Evolutionary conservation across 2,113 vertebrate genomes (phyloP), one percentile per base, ranked within the genome.

Genomic region (Bolborhynchus lineola): DNA sequence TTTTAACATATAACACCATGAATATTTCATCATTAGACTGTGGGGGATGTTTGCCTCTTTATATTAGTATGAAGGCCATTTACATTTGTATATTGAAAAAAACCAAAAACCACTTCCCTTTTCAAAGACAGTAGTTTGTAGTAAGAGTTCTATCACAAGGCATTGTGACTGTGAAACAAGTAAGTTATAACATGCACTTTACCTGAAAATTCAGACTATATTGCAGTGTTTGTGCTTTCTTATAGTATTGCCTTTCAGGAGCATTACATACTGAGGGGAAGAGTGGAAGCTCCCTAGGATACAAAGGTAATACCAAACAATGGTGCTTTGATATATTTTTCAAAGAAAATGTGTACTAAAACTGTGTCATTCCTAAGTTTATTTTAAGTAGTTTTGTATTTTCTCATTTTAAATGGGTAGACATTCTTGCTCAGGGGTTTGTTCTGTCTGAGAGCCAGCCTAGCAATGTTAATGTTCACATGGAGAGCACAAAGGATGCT

Each of bases 221-320:
- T 44, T 74, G 9, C 20, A 33, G 37, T 47, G 29, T 72, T 65
- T 95, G 33, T 84, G 26, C 77, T 87, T 77, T 82, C 71, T 94
- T 94, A 26, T 67, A 98, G 97, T 95, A 81, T 88, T 93, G n/a
- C 62, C 64, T 92, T 94, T 95, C 93, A 57, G 41, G 41, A 93
- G 57, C 81, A 44, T 60, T 85, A 31, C 62, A 64, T n/a, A 63
- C 31, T 4, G 70, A 84, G 77, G 92, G 4, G 84, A 80, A 95
- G 74, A 97, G 47, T 8, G 8, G 94, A 95, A 95, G 57, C 37
- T 89, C 83, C 47, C 14, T 67, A 4, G 20, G 68, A 29, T 94
- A 55, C 35, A 44, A 97, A 97, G 97, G 98, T 98, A 98, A 94
- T 88, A n/a, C 10, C 28, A 62, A 65, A 72, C 19, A 93, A 41